phyloP scores from a whole-genome alignment of 2,797 vertebrate species.

The Saxicola maurus region DNA sequence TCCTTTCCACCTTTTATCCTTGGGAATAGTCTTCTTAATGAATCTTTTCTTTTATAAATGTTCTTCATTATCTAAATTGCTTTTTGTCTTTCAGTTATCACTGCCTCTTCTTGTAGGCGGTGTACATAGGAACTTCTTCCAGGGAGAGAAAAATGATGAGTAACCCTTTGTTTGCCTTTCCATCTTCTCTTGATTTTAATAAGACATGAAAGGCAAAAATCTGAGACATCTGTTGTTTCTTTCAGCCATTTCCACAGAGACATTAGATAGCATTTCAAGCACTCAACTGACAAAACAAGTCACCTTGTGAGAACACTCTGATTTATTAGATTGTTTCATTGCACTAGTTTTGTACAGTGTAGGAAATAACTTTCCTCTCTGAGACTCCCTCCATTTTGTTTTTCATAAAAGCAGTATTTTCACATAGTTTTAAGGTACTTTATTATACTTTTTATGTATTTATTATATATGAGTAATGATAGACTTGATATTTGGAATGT shows the following conservation, averaged over 20 bases:
- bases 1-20: slow-evolving; percentile 1
- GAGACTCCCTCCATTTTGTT: not conserved
- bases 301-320: slow-evolving; percentile 21
- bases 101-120: not conserved
- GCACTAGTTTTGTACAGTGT: not conserved
- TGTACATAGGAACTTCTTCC: slow-evolving; percentile 12
- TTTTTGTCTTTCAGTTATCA: slow-evolving; percentile 13
- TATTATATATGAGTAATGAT: not conserved
- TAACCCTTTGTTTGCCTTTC: slow-evolving; percentile 34
- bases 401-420: not conserved
- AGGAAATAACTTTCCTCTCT: not conserved
- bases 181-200: slow-evolving; percentile 43
- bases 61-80: slow-evolving; percentile 13
- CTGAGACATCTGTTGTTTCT: slow-evolving; percentile 50
- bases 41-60: slow-evolving; percentile 27
- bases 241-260: slow-evolving; percentile 48
- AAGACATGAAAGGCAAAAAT: slow-evolving; percentile 53
- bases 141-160: not conserved
- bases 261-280: slow-evolving; percentile 58
- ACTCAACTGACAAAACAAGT: slow-evolving; percentile 47
- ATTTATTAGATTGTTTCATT: slow-evolving; percentile 1
- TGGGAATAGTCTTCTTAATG: not conserved
- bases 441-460: not conserved
- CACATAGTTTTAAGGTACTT: not conserved
- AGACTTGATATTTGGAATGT: not conserved